Base-by-base conservation (phyloP, 2,888 invertebrate genomes). In the Heliconius ismenius region DNA sequence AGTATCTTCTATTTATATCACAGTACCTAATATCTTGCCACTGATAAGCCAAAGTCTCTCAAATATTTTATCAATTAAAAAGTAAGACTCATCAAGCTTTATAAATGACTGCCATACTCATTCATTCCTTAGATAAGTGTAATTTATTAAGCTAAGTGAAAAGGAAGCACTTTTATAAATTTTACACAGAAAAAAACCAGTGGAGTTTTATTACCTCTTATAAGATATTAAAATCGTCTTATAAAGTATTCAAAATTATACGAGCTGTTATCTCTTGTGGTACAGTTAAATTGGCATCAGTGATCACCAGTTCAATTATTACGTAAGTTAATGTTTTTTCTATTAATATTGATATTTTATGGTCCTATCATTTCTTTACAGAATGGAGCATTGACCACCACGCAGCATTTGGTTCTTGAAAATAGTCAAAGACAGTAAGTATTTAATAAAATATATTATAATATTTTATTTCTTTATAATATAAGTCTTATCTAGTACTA, bases 91-190 rank as follows among this genome's bases (percentile, higher is more conserved):
- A 70, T 58, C 69, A 32, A 70, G 69, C 69, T 49, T 54, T 28
- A 54, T 70, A 58, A 70, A 70, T 70, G 32, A 54, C n/a, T 58
- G 69, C 11, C 9, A 49, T 28, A 28, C 54, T 54, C 69, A n/a
- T 58, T 54, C 69, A n/a, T 58, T 70, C n/a, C 21, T 32, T 10
- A 54, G 69, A 69, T 58, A 69, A 69, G 54, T 26, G 6, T 68
- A 68, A 68, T 68, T 69, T 69, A 69, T 69, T 54, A 69, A 54
- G 26, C 11, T 54, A 54, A 69, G 21, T 69, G 49, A 69, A 69
- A 54, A 9, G 24, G 39, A 65, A 65, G 69, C 49, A 28, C 11
- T 69, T 69, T 69, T 28, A 21, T 3, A 54, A 69, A 21, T 21
- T 21, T 21, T 21, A 28, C 21, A 54, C 13, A 28, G 6, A 69